Evolutionary conservation across 2,113 vertebrate species (phyloP).

Genomic region (Xiphophorus hellerii): DNA sequence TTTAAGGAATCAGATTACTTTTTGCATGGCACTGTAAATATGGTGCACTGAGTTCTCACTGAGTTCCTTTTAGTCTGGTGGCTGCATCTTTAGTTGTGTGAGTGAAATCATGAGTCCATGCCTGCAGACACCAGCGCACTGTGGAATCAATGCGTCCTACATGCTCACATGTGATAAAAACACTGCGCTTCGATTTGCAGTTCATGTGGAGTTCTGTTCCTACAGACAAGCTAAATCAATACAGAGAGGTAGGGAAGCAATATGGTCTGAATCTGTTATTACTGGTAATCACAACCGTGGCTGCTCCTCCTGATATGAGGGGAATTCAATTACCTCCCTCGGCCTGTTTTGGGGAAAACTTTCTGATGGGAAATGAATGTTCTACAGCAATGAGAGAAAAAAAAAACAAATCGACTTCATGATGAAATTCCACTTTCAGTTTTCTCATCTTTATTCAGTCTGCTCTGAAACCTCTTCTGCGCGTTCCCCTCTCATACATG

Average conservation of each 20-base stretch:
- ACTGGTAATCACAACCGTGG: conserved; percentile 65
- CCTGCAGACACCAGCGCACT: background rate
- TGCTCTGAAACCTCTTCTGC: conserved; percentile 19
- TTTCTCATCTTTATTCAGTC: conserved; percentile 56
- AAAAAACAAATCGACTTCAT: conserved; percentile 68
- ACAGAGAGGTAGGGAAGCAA: conserved; percentile 63
- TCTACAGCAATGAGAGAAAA: conserved; percentile 60
- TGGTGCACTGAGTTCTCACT: background rate
- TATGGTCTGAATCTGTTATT: conserved; percentile 71
- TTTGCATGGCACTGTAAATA: background rate
- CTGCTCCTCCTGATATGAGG: conserved; percentile 60
- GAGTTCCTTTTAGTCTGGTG: conserved; percentile 8
- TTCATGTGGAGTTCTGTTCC: conserved; percentile 53
- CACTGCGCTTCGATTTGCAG: conserved; percentile 45
- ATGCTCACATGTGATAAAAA: conserved; percentile 27
- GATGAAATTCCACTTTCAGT: conserved; percentile 72
- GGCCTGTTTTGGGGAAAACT: conserved; percentile 57
- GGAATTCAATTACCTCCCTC: conserved; percentile 72
- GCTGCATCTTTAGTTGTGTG: conserved; percentile 14
- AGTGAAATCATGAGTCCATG: background rate
- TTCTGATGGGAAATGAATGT: conserved; percentile 70
- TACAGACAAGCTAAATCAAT: conserved; percentile 67
- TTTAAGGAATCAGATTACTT: background rate
- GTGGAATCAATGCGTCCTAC: conserved; percentile 1
- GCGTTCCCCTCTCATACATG: conserved; percentile 7